These are phyloP conservation scores for Drosophila lowei DNA, from an alignment of 1,140 invertebrate species.

Conservation along the genomic window DNA sequence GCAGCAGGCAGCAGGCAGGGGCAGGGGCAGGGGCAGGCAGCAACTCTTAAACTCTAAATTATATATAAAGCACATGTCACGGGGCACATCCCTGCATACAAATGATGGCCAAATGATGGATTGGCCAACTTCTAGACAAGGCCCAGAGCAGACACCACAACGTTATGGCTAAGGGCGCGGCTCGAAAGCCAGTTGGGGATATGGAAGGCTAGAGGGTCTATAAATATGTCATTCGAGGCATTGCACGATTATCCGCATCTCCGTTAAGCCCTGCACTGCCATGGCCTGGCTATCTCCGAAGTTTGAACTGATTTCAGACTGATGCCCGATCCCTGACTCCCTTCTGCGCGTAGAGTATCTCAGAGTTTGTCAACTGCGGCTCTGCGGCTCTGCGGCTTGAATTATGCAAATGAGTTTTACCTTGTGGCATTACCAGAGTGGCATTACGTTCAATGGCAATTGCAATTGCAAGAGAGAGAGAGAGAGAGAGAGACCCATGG, in stretches of 20 bases:
- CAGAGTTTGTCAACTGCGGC: background rate
- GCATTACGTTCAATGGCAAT: slow-evolving; percentile 37
- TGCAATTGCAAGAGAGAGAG: slow-evolving; percentile 36
- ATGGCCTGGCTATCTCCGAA: too few species aligned
- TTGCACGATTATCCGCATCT: too few species aligned
- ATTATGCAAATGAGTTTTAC: slow-evolving; percentile 54
- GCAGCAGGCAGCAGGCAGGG: slow-evolving; percentile 57
- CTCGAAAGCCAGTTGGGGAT: slow-evolving; percentile 12
- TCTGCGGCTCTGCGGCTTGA: slow-evolving; percentile 9
- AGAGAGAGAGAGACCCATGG: background rate
- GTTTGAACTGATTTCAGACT: too few species aligned
- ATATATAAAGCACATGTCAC: slow-evolving; percentile 83
- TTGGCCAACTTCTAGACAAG: slow-evolving; percentile 69
- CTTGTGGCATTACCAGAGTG: slow-evolving; percentile 3
- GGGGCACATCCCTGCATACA: slow-evolving; percentile 73
- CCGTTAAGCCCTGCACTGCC: too few species aligned
- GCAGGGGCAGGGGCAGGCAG: slow-evolving; percentile 12
- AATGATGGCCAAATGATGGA: slow-evolving; percentile 54
- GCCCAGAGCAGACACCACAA: slow-evolving; percentile 51
- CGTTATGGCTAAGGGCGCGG: slow-evolving; percentile 54
- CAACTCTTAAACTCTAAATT: slow-evolving; percentile 67
- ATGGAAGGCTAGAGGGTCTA: background rate
- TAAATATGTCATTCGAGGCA: slow-evolving; percentile 16
- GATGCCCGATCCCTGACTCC: too few species aligned
- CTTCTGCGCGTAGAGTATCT: background rate